Percentiles rank a stretch among this genome's conserved stretches.
These are phyloP conservation scores for Alosa sapidissima DNA, from an alignment of 2,797 vertebrate species.

Conservation along the genomic window DNA sequence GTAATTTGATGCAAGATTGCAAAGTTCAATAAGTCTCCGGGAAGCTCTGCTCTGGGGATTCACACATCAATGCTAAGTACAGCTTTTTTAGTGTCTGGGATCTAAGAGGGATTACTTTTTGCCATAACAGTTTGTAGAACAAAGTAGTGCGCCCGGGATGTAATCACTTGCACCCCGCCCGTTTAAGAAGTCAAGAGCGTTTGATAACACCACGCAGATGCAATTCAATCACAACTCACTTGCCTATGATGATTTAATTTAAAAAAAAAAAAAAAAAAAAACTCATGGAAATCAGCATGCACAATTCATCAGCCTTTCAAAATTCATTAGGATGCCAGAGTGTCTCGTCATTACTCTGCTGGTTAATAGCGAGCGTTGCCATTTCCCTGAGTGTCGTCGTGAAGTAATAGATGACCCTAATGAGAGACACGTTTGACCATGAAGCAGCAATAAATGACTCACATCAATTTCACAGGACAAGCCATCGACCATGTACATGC, in stretches of 20 bases:
- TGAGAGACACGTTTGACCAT: slow-evolving; percentile 12
- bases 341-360: slow-evolving; percentile 8
- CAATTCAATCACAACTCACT: slow-evolving; percentile 12
- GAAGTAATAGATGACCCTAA: slow-evolving; percentile 2
- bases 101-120: slow-evolving; percentile 66
- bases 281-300: not conserved
- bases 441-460: slow-evolving; percentile 20
- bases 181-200: slow-evolving; percentile 7
- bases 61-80: slow-evolving; percentile 53
- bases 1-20: slow-evolving; percentile 53
- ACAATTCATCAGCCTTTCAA: slow-evolving; percentile 6
- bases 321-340: not conserved
- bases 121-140: slow-evolving; percentile 63
- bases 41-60: slow-evolving; percentile 55
- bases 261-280: not conserved
- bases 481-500: not conserved
- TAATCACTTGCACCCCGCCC: slow-evolving; percentile 56
- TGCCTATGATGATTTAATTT: slow-evolving; percentile 5
- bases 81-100: slow-evolving; percentile 60
- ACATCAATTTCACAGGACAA: slow-evolving; percentile 15
- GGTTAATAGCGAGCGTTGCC: not conserved
- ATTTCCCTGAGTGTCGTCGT: slow-evolving; percentile 4
- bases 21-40: slow-evolving; percentile 49
- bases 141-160: slow-evolving; percentile 65
- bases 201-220: not conserved